Evolutionary conservation across 2,113 vertebrate species (phyloP).

Genomic region (Labrus mixtus): DNA sequence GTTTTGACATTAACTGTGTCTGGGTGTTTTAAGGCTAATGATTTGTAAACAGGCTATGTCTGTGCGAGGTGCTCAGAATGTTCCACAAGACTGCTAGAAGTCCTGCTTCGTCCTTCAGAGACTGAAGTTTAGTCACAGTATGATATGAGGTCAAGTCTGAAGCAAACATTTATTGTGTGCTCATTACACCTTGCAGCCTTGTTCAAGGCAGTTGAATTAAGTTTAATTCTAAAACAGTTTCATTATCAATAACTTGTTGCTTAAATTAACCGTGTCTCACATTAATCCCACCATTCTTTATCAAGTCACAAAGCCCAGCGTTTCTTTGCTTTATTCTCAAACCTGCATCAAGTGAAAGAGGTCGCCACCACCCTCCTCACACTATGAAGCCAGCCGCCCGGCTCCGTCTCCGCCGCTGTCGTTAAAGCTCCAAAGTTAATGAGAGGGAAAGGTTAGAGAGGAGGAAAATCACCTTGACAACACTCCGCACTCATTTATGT

Average conservation of each 20-base stretch:
- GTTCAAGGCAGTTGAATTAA: slow-evolving; percentile 16
- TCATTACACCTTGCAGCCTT: slow-evolving; percentile 16
- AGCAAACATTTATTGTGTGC: slow-evolving; percentile 22
- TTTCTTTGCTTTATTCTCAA: slow-evolving; percentile 33
- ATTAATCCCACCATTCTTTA: slow-evolving; percentile 35
- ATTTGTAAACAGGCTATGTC: slow-evolving; percentile 14
- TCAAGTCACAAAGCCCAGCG: slow-evolving; percentile 1
- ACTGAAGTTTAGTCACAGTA: slow-evolving; percentile 36
- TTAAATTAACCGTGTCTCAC: slow-evolving; percentile 12
- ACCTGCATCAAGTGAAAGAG: slow-evolving; percentile 41
- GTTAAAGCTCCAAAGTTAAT: slow-evolving; percentile 78
- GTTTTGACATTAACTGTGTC: background rate
- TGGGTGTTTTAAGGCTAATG: slow-evolving; percentile 14
- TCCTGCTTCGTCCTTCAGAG: slow-evolving; percentile 25
- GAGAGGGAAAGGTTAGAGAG: slow-evolving; percentile 76
- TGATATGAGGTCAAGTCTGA: background rate
- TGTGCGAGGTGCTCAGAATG: slow-evolving; percentile 4
- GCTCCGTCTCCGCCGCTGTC: slow-evolving; percentile 60
- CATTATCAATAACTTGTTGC: background rate
- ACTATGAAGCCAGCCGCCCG: slow-evolving; percentile 41
- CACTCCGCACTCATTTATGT: slow-evolving; percentile 68
- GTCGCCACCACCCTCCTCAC: slow-evolving; percentile 18
- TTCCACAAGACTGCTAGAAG: slow-evolving; percentile 7
- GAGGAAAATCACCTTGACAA: slow-evolving; percentile 79
- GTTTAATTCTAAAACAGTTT: slow-evolving; percentile 28